Conservation (phyloP, 2,113 vertebrate genomes). For the Gallinago paraguaiae region DNA sequence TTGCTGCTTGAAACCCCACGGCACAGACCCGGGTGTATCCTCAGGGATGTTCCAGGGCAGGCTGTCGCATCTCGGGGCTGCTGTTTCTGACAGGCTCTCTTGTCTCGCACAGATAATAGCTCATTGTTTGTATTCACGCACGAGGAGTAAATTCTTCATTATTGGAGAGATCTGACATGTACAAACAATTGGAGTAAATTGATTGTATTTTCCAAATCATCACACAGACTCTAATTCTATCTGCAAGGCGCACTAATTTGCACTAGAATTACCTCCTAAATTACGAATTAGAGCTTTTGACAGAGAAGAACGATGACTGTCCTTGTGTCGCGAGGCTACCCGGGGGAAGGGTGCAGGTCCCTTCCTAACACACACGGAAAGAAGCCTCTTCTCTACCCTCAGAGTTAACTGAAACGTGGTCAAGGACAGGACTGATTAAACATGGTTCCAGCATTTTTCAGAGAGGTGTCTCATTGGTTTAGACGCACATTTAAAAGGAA, state of each 20-base stretch:
- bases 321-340: not conserved
- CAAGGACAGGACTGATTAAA: not conserved
- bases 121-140: conserved; percentile 48
- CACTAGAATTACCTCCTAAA: conserved; percentile 71
- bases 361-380: not conserved
- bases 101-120: not conserved
- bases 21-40: not conserved
- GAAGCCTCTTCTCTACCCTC: not conserved
- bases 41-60: accelerated
- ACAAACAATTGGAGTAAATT: conserved; percentile 74
- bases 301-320: conserved; percentile 8
- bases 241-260: conserved; percentile 72
- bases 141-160: conserved; percentile 62
- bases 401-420: not conserved
- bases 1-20: accelerated
- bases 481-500: not conserved
- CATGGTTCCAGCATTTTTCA: not conserved
- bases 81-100: not conserved
- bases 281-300: conserved; percentile 64
- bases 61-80: accelerated
- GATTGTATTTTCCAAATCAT: conserved; percentile 80
- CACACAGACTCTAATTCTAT: conserved; percentile 76
- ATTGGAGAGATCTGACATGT: conserved; percentile 65
- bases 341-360: not conserved
- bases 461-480: not conserved